phyloP scores from a whole-genome alignment of 2,797 vertebrate genomes.

The Streptopelia turtur region DNA sequence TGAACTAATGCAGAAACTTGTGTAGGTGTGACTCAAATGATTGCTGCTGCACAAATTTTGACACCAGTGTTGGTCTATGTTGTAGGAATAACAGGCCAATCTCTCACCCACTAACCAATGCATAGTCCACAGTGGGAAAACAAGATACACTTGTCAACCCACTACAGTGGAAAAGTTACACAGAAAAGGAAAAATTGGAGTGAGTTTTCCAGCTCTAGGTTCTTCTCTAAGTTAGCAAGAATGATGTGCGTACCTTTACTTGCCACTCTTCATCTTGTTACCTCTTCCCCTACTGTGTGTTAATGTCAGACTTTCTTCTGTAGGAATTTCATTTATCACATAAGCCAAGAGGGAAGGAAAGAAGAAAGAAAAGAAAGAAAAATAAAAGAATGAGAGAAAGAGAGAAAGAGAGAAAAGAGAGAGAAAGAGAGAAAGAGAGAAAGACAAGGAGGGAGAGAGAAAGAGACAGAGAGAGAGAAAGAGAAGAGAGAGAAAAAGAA shows the following conservation, averaged over 20 bases:
- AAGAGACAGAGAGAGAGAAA: too few species aligned
- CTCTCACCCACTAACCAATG: not conserved
- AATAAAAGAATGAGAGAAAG: too few species aligned
- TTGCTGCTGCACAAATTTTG: accelerated
- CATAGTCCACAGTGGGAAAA: not conserved
- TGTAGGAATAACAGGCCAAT: not conserved
- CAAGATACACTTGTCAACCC: not conserved
- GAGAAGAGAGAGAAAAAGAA: too few species aligned
- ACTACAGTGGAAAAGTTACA: not conserved
- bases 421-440: too few species aligned
- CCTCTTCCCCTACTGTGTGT: not conserved
- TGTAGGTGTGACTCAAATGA: not conserved
- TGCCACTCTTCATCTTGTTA: not conserved
- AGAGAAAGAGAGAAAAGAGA: too few species aligned
- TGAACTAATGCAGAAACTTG: not conserved
- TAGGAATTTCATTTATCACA: not conserved
- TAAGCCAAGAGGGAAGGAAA: not conserved
- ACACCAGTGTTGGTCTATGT: not conserved
- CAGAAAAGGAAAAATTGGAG: not conserved
- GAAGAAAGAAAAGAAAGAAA: too few species aligned
- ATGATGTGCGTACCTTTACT: not conserved
- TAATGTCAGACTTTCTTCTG: not conserved
- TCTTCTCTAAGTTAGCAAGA: not conserved
- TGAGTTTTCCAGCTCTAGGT: not conserved
- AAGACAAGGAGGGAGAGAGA: too few species aligned